Conservation (phyloP, 2,113 vertebrate genomes). For the Sigmodon hispidus region DNA sequence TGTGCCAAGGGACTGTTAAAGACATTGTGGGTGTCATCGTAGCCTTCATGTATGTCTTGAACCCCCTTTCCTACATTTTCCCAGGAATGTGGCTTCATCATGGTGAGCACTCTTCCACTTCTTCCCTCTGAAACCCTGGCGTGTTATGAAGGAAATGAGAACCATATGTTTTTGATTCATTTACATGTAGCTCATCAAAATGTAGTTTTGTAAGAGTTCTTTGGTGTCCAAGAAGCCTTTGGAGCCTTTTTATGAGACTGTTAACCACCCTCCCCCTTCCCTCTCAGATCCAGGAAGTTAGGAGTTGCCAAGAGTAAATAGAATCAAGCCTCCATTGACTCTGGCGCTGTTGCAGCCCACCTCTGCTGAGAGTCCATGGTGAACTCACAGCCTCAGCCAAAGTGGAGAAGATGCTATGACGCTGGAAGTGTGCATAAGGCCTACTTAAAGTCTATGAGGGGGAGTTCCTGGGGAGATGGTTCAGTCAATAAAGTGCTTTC, state of each 20-base stretch:
- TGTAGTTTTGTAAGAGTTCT: slow-evolving; percentile 75
- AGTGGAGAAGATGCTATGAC: background rate
- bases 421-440: background rate
- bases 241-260: slow-evolving; percentile 73
- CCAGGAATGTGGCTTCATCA: slow-evolving; percentile 19
- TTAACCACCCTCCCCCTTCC: slow-evolving; percentile 24
- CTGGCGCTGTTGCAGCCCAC: background rate
- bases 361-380: background rate
- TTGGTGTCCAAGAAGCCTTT: slow-evolving; percentile 77
- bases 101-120: slow-evolving; percentile 28
- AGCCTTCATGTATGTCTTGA: background rate
- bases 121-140: slow-evolving; percentile 58
- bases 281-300: slow-evolving; percentile 70
- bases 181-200: slow-evolving; percentile 80
- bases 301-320: slow-evolving; percentile 74
- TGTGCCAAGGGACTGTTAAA: background rate
- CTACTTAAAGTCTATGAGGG: background rate
- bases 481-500: background rate
- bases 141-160: slow-evolving; percentile 71
- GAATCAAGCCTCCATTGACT: slow-evolving; percentile 50
- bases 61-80: background rate
- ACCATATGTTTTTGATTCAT: slow-evolving; percentile 78
- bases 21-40: background rate
- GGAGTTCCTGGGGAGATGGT: accelerated
- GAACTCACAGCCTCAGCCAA: background rate